phyloP scores from a whole-genome alignment of 2,113 vertebrate species.

The Crotalus horridus region DNA sequence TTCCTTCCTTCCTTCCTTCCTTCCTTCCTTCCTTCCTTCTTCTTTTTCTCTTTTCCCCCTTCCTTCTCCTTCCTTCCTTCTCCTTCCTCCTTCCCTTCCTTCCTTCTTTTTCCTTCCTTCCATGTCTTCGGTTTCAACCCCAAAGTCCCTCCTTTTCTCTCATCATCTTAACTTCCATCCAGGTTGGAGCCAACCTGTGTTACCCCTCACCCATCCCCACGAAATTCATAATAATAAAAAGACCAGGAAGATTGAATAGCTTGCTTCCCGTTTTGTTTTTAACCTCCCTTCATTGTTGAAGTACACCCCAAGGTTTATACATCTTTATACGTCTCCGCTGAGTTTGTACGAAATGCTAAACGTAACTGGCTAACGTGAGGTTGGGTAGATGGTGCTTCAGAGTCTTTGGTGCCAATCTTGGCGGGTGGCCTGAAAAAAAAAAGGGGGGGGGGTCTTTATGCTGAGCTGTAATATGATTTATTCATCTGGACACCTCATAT shows the following conservation, averaged over 20 bases:
- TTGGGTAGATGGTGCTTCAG: neutral
- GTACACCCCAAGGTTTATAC: neutral
- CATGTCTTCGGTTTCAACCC: rapidly evolving
- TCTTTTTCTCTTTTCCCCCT: too few relatives aligned
- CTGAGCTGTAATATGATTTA: neutral
- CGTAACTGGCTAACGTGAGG: neutral
- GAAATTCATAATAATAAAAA: neutral
- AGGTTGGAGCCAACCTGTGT: neutral
- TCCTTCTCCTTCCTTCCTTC: too few relatives aligned
- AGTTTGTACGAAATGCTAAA: neutral
- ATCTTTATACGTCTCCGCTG: neutral
- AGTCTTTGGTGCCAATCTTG: neutral
- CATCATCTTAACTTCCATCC: neutral
- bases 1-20: too few relatives aligned
- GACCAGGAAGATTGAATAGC: too few relatives aligned
- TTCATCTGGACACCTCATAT: neutral
- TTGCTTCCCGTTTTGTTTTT: neutral
- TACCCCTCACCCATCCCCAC: neutral
- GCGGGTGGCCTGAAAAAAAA: neutral
- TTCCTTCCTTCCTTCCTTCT: too few relatives aligned
- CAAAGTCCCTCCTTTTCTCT: neutral
- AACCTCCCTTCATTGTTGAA: neutral
- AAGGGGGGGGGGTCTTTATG: neutral
- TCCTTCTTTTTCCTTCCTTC: too few relatives aligned
- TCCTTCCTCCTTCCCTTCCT: too few relatives aligned